Evolutionary conservation across 2,113 vertebrate species (phyloP).

Genomic region (Nyctereutes procyonoides): DNA sequence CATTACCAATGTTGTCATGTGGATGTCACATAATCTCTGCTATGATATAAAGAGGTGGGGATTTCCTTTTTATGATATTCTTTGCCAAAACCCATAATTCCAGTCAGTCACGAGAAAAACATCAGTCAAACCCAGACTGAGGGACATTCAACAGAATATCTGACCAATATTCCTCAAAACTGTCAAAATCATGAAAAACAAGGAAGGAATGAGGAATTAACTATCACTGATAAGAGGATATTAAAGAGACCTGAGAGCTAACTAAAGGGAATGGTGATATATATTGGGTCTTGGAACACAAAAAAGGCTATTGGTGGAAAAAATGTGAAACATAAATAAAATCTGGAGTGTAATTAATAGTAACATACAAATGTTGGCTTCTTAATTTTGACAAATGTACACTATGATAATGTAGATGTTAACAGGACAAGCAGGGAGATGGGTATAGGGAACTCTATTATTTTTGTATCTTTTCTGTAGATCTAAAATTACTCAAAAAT

Average conservation of each 20-base stretch:
- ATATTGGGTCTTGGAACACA: background rate
- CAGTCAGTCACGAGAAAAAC: background rate
- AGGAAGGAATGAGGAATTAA: background rate
- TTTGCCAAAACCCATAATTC: background rate
- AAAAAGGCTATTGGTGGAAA: background rate
- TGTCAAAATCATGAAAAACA: slow-evolving; percentile 19
- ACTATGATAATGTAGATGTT: background rate
- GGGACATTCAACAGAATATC: too few relatives aligned
- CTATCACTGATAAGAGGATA: background rate
- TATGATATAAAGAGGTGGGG: background rate
- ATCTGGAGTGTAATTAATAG: background rate
- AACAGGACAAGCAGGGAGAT: background rate
- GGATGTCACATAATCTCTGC: background rate
- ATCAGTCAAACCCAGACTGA: slow-evolving; percentile 4
- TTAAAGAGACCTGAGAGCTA: background rate
- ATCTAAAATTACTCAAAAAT: slow-evolving; percentile 23
- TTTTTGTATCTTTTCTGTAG: background rate
- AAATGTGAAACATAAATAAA: background rate
- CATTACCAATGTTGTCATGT: background rate
- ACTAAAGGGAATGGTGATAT: background rate
- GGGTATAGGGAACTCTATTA: background rate
- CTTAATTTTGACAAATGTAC: slow-evolving; percentile 6
- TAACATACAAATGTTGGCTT: background rate
- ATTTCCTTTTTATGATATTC: background rate
- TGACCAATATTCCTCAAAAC: background rate